phyloP scores from a whole-genome alignment of 2,888 invertebrate species.

The Leptopilina syphax region DNA sequence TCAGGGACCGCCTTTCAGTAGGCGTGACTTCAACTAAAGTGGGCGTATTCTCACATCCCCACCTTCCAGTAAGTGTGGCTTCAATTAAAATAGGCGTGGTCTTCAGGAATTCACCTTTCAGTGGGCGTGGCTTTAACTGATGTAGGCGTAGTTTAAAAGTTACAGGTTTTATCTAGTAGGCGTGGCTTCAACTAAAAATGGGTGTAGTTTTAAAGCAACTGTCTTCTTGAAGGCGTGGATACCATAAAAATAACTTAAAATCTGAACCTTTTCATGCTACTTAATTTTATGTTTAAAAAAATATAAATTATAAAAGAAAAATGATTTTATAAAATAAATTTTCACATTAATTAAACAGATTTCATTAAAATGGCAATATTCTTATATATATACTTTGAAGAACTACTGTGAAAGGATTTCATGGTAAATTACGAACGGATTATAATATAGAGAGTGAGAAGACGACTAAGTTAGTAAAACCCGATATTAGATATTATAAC shows the following conservation, averaged over 20 bases:
- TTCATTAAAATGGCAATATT: background rate
- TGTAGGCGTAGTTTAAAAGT: too few species aligned
- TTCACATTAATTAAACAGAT: background rate
- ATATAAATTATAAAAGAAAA: too few species aligned
- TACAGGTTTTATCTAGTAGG: too few species aligned
- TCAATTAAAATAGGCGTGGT: too few species aligned
- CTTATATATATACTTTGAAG: background rate
- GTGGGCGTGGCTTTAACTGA: background rate
- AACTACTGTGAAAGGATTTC: conserved; percentile 32
- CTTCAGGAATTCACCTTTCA: background rate
- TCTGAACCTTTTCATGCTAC: too few species aligned
- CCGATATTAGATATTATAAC: conserved; percentile 38
- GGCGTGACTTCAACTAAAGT: background rate
- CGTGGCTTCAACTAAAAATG: too few species aligned
- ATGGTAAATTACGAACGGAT: conserved; percentile 39
- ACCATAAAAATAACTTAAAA: too few species aligned
- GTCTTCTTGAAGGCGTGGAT: too few species aligned
- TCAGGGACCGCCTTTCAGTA: too few species aligned
- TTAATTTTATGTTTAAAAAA: too few species aligned
- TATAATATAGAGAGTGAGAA: conserved; percentile 28
- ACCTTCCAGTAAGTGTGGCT: background rate
- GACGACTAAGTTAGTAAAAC: conserved; percentile 35
- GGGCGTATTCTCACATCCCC: background rate
- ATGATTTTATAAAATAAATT: too few species aligned
- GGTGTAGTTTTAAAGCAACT: too few species aligned